These are phyloP conservation scores for Xanthorhoe spadicearia DNA, from an alignment of 2,888 invertebrate species.

Conservation along the genomic window DNA sequence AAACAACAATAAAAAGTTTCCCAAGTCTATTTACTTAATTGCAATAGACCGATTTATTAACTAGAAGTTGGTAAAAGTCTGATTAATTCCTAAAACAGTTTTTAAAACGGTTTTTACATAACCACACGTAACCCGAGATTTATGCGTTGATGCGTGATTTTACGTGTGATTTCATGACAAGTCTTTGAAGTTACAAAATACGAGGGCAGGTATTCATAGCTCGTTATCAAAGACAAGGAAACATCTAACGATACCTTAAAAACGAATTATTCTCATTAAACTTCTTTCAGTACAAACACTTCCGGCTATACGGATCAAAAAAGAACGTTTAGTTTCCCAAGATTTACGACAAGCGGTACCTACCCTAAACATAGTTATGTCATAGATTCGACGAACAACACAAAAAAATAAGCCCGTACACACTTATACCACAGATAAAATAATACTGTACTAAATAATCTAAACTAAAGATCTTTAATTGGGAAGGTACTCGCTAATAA, in stretches of 20 bases:
- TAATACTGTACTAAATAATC: too few species aligned
- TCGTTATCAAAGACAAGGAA: constrained; percentile 18
- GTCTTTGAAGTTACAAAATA: background rate
- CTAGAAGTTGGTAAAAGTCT: too few species aligned
- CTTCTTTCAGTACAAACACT: constrained; percentile 6
- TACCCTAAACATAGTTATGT: background rate
- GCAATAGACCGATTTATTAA: too few species aligned
- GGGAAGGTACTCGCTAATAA: too few species aligned
- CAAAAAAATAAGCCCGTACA: background rate
- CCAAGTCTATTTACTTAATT: too few species aligned
- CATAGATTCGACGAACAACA: background rate
- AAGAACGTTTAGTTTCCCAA: constrained; percentile 2
- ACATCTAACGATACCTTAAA: constrained; percentile 21
- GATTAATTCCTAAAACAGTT: too few species aligned
- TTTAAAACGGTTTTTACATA: too few species aligned
- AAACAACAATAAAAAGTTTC: too few species aligned
- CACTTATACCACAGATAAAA: too few species aligned
- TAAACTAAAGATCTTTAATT: too few species aligned
- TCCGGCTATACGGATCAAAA: constrained; percentile 22
- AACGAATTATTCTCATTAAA: background rate
- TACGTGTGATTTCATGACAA: background rate
- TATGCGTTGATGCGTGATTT: too few species aligned
- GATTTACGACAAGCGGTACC: constrained; percentile 7
- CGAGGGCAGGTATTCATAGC: background rate
- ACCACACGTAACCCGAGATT: too few species aligned